Conservation (phyloP, 1,140 invertebrate genomes). For the Aphelenchoides fujianensis region DNA sequence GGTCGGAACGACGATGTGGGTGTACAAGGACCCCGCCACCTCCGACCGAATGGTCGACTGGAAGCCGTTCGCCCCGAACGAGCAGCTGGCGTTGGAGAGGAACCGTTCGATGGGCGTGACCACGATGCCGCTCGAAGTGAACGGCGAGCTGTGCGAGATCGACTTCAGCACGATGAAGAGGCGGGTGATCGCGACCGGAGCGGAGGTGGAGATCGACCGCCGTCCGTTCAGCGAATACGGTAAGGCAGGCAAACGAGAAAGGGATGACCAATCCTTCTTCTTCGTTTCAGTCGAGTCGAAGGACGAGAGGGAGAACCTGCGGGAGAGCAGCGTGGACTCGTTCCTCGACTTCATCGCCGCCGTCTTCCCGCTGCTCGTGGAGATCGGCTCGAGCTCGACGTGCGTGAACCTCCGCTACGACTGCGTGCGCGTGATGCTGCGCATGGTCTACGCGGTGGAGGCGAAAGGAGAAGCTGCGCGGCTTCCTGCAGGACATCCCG, state of each 20-base stretch:
- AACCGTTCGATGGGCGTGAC: constrained; percentile 15
- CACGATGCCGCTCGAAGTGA: constrained; percentile 22
- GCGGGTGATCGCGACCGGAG: constrained; percentile 13
- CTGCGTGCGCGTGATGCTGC: constrained; percentile 18
- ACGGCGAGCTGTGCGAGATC: constrained; percentile 35
- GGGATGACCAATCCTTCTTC: neutral
- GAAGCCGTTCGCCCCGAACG: constrained; percentile 20
- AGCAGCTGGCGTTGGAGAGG: constrained; percentile 21
- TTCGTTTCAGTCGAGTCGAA: constrained; percentile 17
- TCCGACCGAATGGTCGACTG: constrained; percentile 6
- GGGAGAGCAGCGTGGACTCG: constrained; percentile 23
- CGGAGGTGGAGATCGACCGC: constrained; percentile 16
- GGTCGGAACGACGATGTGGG: neutral
- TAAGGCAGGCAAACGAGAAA: constrained; percentile 19
- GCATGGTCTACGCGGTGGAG: constrained; percentile 51
- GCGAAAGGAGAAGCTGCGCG: constrained; percentile 27
- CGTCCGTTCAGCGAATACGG: constrained; percentile 21
- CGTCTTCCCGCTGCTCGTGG: constrained; percentile 56
- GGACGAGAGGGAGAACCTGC: constrained; percentile 32
- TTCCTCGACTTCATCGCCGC: constrained; percentile 35
- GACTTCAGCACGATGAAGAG: constrained; percentile 31
- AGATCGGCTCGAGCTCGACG: constrained; percentile 52
- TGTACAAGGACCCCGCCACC: constrained; percentile 1
- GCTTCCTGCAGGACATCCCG: constrained; percentile 37
- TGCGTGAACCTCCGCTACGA: constrained; percentile 32